phyloP scores from a whole-genome alignment of 2,888 invertebrate genomes.

The Schizotus pectinicornis region DNA sequence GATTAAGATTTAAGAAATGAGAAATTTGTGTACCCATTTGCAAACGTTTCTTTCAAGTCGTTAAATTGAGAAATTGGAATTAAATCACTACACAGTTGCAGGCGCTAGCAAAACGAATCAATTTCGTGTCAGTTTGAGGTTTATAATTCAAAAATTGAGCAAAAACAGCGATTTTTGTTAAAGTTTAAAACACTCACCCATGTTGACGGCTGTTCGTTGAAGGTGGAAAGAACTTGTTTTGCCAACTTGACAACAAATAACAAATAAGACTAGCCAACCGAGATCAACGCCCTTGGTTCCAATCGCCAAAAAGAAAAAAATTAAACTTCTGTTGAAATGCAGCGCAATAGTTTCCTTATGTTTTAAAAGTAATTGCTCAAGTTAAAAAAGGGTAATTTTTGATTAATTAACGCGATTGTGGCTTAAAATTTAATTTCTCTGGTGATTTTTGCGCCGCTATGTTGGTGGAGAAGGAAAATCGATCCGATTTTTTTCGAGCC shows the following conservation, averaged over 20 bases:
- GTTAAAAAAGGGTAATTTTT: no score
- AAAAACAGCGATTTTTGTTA: slow-evolving; percentile 13
- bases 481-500: slow-evolving; percentile 35
- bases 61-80: not conserved
- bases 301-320: no score
- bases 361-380: no score
- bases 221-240: slow-evolving; percentile 33
- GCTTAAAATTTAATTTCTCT: no score
- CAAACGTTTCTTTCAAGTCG: not conserved
- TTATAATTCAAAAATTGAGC: slow-evolving; percentile 16
- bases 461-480: slow-evolving; percentile 39
- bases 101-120: not conserved
- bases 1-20: not conserved
- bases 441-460: slow-evolving; percentile 1
- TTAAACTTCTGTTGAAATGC: no score
- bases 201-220: slow-evolving; percentile 51
- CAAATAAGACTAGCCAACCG: not conserved
- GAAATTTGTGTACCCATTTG: not conserved
- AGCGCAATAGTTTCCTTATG: no score
- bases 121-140: no score
- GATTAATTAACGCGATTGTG: no score
- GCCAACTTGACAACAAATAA: slow-evolving; percentile 16
- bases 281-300: not conserved
- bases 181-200: slow-evolving; percentile 53
- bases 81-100: not conserved